Conservation (phyloP, 2,888 invertebrate species). For the Drosophila mulleri region DNA sequence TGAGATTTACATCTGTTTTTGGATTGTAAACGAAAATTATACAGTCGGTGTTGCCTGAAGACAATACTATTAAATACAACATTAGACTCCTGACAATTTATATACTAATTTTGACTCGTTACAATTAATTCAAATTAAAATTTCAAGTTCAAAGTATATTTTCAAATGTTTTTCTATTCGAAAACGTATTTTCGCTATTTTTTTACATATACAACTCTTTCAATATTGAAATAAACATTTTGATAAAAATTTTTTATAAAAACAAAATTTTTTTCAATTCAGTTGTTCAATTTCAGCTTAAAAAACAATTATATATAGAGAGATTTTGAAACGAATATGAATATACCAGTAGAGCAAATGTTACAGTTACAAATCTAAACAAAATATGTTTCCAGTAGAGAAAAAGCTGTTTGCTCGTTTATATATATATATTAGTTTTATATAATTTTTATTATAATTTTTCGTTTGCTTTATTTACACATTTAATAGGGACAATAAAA, state of each 20-base stretch:
- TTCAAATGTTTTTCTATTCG: not conserved
- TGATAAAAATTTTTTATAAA: too few relatives aligned
- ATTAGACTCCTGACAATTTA: not conserved
- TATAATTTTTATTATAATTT: conserved; percentile 42
- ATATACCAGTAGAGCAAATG: too few relatives aligned
- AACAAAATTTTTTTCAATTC: too few relatives aligned
- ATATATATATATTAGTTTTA: not conserved
- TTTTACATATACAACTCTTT: too few relatives aligned
- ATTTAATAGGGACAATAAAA: conserved; percentile 50
- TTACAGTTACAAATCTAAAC: not conserved
- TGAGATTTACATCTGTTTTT: not conserved
- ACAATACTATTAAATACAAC: not conserved
- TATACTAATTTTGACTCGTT: not conserved
- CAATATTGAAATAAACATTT: too few relatives aligned
- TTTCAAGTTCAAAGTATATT: not conserved
- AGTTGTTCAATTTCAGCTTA: not conserved
- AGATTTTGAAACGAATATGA: not conserved
- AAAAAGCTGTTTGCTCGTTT: not conserved
- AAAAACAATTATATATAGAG: not conserved
- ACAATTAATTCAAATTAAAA: not conserved
- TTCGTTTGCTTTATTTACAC: conserved; percentile 58
- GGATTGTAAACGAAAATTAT: not conserved
- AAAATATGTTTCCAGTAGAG: not conserved
- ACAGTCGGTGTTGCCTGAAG: too few relatives aligned
- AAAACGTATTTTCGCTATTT: not conserved